phyloP scores from a whole-genome alignment of 2,113 vertebrate species.

The Ardeotis arabs region DNA sequence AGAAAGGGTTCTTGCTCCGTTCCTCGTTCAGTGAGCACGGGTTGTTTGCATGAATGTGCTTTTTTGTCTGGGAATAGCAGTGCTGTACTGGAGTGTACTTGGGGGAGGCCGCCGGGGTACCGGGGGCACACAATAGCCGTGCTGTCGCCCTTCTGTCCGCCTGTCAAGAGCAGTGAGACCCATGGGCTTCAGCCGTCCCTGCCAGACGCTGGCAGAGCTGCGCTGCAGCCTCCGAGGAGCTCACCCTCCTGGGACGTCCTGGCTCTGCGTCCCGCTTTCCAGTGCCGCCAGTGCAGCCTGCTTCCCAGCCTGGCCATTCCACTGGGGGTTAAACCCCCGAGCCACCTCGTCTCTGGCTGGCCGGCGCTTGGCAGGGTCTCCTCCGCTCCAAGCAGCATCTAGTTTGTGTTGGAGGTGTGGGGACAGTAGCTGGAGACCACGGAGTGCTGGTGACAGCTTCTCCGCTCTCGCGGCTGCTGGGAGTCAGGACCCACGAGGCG shows the following conservation, averaged over 20 bases:
- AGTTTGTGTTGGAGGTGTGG: accelerated
- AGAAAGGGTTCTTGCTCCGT: neutral
- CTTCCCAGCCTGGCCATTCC: neutral
- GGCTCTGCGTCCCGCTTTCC: neutral
- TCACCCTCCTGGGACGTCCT: neutral
- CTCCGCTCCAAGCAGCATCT: accelerated
- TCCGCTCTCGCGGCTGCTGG: neutral
- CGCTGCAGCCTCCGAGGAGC: neutral
- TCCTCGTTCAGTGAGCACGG: neutral
- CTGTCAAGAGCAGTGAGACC: neutral
- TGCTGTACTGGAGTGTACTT: neutral
- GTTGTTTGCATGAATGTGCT: neutral
- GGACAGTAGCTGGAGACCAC: neutral
- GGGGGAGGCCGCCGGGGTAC: neutral
- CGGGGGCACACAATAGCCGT: neutral
- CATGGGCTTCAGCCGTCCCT: no score
- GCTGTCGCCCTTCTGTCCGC: neutral
- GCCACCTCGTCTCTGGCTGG: accelerated
- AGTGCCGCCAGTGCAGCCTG: neutral
- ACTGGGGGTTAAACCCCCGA: accelerated
- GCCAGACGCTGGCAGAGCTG: neutral
- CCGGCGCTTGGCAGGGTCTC: neutral
- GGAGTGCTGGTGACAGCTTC: neutral
- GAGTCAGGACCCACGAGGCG: accelerated
- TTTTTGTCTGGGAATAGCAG: neutral